phyloP scores from a whole-genome alignment of 2,888 invertebrate species.

The Parnassius glacialis region DNA sequence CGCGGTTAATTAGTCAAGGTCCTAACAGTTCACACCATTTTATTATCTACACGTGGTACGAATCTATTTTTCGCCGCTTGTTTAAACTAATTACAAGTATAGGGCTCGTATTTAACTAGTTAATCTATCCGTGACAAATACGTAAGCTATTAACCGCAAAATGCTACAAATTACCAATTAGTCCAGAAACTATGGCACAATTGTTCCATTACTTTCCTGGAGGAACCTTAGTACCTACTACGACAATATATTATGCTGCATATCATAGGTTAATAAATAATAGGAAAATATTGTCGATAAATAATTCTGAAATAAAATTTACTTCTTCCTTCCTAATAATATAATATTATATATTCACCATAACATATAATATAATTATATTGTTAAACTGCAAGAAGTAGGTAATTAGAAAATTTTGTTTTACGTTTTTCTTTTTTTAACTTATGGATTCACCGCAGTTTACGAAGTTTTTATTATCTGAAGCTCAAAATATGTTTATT shows the following conservation, averaged over 20 bases:
- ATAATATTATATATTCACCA: too few species aligned
- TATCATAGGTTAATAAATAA: constrained; percentile 12
- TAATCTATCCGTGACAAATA: constrained; percentile 29
- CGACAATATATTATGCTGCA: constrained; percentile 22
- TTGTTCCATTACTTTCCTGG: constrained; percentile 49
- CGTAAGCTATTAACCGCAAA: constrained; percentile 29
- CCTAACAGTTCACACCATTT: constrained; percentile 11
- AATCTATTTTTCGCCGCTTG: constrained; percentile 32
- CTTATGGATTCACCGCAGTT: too few species aligned
- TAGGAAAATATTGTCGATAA: constrained; percentile 13
- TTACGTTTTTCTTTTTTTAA: too few species aligned
- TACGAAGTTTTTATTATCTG: too few species aligned
- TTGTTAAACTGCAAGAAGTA: too few species aligned
- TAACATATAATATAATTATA: too few species aligned
- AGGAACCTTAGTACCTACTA: constrained; percentile 36
- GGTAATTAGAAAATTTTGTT: too few species aligned
- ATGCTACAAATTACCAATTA: constrained; percentile 37
- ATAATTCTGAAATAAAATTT: background rate
- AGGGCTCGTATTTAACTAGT: constrained; percentile 42
- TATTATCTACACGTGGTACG: constrained; percentile 32
- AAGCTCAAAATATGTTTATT: too few species aligned
- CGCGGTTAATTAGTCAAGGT: constrained; percentile 9
- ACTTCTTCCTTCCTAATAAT: too few species aligned
- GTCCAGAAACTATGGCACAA: constrained; percentile 44
- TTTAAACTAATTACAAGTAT: constrained; percentile 34